phyloP scores from a whole-genome alignment of 1,140 invertebrate species.

The Rhagoletis zephyria region DNA sequence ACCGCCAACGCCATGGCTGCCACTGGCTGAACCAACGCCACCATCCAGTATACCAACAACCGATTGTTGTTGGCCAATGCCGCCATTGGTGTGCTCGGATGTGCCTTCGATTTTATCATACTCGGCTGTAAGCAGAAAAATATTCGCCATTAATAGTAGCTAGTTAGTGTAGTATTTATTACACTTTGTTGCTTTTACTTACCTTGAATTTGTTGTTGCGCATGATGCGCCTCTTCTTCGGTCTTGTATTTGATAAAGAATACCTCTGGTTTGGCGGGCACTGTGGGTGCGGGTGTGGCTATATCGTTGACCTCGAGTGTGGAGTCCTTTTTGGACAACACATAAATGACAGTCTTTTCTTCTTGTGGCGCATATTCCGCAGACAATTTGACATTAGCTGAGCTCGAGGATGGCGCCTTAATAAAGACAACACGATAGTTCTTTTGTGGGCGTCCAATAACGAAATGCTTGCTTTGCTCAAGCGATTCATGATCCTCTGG shows the following conservation, averaged over 20 bases:
- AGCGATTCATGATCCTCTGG: constrained; percentile 59
- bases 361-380: constrained; percentile 77
- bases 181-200: neutral
- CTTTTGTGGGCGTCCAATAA: constrained; percentile 77
- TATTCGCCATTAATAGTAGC: neutral
- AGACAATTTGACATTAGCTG: constrained; percentile 77
- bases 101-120: constrained; percentile 57
- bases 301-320: constrained; percentile 56
- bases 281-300: constrained; percentile 71
- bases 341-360: constrained; percentile 87
- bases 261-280: constrained; percentile 81
- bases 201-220: constrained; percentile 60
- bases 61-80: constrained; percentile 55
- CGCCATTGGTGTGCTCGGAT: constrained; percentile 55
- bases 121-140: constrained; percentile 53
- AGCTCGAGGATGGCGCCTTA: constrained; percentile 80
- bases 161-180: neutral
- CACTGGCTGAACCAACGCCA: neutral
- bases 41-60: constrained; percentile 56
- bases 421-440: constrained; percentile 89
- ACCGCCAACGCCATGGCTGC: neutral
- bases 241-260: constrained; percentile 82
- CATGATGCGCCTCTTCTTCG: constrained; percentile 74
- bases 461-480: constrained; percentile 55
- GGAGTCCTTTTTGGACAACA: constrained; percentile 80